Percentiles rank a stretch among this genome's conserved stretches.
These are phyloP conservation scores for Cheilosia vulpina DNA, from an alignment of 2,888 invertebrate genomes.

Conservation along the genomic window DNA sequence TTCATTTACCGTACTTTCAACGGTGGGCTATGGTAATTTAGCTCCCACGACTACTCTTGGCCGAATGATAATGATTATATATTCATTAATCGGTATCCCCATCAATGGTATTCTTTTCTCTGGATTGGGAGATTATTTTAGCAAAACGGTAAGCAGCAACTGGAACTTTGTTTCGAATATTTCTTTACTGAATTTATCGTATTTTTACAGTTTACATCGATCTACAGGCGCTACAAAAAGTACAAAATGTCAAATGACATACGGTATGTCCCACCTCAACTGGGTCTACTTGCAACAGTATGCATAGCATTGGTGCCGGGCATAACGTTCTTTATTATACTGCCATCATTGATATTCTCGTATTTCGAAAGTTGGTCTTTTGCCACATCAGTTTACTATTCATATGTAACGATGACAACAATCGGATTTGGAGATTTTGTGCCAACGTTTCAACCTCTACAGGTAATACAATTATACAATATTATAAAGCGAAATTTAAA, in stretches of 20 bases:
- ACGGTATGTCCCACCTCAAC: constrained; percentile 87
- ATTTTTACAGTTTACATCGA: constrained; percentile 88
- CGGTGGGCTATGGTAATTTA: constrained; percentile 96
- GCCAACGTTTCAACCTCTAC: constrained; percentile 85
- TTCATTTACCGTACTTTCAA: constrained; percentile 95
- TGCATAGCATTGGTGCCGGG: constrained; percentile 94
- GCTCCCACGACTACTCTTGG: constrained; percentile 92
- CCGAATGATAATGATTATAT: constrained; percentile 93
- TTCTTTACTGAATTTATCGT: constrained; percentile 7
- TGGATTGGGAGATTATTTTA: constrained; percentile 93
- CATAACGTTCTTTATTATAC: constrained; percentile 92
- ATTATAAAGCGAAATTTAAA: background rate
- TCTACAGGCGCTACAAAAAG: constrained; percentile 92
- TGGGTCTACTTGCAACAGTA: constrained; percentile 91
- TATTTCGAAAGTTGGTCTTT: constrained; percentile 94
- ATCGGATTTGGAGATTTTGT: constrained; percentile 97
- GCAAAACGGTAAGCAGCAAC: constrained; percentile 87
- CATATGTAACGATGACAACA: constrained; percentile 93
- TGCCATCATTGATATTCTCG: constrained; percentile 93
- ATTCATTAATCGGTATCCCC: constrained; percentile 90
- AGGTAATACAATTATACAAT: constrained; percentile 77
- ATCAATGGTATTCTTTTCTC: constrained; percentile 87
- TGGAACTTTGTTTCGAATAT: background rate
- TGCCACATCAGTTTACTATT: constrained; percentile 92
- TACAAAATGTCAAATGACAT: constrained; percentile 86